Evolutionary conservation across 2,113 vertebrate genomes (phyloP), one percentile per base, ranked within the genome.

Genomic region (Spizaetus ornatus): DNA sequence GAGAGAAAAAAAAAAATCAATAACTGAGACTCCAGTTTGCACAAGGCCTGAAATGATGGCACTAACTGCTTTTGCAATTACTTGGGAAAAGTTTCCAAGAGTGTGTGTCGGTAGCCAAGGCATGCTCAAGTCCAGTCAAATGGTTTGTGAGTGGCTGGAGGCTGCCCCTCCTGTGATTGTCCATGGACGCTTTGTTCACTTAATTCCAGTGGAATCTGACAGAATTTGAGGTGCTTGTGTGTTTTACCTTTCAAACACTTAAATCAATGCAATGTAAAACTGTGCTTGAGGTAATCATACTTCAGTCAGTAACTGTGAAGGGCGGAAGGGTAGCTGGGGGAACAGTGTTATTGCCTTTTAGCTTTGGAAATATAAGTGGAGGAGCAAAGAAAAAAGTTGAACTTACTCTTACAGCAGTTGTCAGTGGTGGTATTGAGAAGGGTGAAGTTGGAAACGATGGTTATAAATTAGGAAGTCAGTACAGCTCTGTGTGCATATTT

Each of bases 171-270:
- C 1, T 52, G 25, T 40, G 32, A 27, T 71, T 16, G 5, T 11
- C n/a, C 15, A 2, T 11, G n/a, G 38, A 32, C 7, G 0, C 4
- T 52, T 58, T 0, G 1, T 14, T 88, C 47, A 43, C 56, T 42
- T 27, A 8, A 63, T 59, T 73, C 70, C 55, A 32, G 17, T 42
- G 65, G 38, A 45, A 0, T 42, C 29, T 69, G 79, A 42, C 5
- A 0, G 16, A 45, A 25, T 29, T 42, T 53, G 50, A 62, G 29
- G 47, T 71, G n/a, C 11, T 70, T 34, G 16, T 59, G 34, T 70
- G 36, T 58, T 82, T 82, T 26, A 45, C 59, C 25, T 73, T 23
- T 25, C 55, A 53, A 36, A 91, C 25, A 18, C 40, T 63, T 72
- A 63, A 86, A 55, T 13, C 58, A 21, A 2, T 36, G 55, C 59